Evolutionary conservation across 2,888 invertebrate genomes (phyloP).

Genomic region (Diarsia brunnea): DNA sequence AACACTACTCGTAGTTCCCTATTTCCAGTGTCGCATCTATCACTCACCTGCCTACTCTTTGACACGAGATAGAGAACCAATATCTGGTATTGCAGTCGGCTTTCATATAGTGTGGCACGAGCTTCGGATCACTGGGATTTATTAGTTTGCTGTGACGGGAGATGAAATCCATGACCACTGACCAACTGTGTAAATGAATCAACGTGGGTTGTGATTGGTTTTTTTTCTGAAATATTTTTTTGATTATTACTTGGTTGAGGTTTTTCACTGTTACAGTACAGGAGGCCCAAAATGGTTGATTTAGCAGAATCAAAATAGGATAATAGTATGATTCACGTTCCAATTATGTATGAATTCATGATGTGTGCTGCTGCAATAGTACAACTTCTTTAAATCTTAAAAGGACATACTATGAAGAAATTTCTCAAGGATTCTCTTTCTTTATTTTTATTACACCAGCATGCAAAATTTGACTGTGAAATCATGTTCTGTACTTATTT

Average conservation of each 20-base stretch:
- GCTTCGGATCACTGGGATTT: conserved; percentile 63
- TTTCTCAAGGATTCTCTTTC: no score
- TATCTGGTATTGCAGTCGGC: conserved; percentile 78
- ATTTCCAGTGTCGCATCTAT: conserved; percentile 24
- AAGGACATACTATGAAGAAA: no score
- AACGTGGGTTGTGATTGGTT: background rate
- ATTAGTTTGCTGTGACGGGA: conserved; percentile 60
- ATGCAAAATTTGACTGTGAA: no score
- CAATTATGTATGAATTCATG: no score
- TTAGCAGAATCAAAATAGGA: background rate
- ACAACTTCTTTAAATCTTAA: no score
- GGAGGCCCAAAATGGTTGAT: background rate
- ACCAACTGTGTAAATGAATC: conserved; percentile 49
- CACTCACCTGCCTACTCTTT: conserved; percentile 41
- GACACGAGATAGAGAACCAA: conserved; percentile 70
- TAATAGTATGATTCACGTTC: background rate
- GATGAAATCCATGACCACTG: conserved; percentile 49
- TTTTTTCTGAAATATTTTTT: background rate
- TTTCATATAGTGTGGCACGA: conserved; percentile 66
- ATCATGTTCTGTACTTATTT: no score
- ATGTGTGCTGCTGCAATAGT: no score
- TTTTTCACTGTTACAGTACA: background rate
- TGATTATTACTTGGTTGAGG: background rate
- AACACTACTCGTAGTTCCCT: background rate
- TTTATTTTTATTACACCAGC: no score